Evolutionary conservation across 1,140 invertebrate genomes (phyloP).

Genomic region (Habropoda laboriosa): DNA sequence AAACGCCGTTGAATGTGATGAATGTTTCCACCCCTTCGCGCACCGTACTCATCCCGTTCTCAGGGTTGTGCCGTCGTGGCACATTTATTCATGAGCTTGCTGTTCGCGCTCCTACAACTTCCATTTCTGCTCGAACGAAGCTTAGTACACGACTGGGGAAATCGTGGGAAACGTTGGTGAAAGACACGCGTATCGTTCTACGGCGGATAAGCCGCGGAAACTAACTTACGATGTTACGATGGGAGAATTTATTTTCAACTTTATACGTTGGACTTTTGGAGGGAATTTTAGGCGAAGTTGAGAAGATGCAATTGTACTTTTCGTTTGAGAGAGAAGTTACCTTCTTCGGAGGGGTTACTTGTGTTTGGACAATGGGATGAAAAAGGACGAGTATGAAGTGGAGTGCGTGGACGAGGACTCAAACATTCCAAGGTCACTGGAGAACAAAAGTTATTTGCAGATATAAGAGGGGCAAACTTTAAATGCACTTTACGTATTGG

Average conservation of each 20-base stretch:
- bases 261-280: too few species aligned
- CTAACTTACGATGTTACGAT: background rate
- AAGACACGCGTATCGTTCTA: background rate
- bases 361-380: background rate
- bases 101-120: conserved; percentile 39
- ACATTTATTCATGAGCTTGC: conserved; percentile 57
- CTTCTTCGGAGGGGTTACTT: background rate
- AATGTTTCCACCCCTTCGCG: conserved; percentile 11
- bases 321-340: too few species aligned
- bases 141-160: background rate
- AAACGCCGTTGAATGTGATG: conserved; percentile 22
- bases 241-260: background rate
- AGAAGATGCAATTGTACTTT: background rate
- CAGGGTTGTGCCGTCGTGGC: background rate
- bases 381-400: background rate
- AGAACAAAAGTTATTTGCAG: conserved; percentile 9
- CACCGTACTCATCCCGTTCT: background rate
- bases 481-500: background rate
- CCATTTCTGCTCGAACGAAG: conserved; percentile 5
- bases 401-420: background rate
- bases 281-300: background rate
- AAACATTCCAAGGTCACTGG: background rate
- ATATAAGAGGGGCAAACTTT: background rate
- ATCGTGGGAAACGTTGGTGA: background rate
- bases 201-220: background rate